Evolutionary conservation across 2,888 invertebrate species (phyloP), one percentile per base, ranked within the genome.

Genomic region (Capitulum mitella): DNA sequence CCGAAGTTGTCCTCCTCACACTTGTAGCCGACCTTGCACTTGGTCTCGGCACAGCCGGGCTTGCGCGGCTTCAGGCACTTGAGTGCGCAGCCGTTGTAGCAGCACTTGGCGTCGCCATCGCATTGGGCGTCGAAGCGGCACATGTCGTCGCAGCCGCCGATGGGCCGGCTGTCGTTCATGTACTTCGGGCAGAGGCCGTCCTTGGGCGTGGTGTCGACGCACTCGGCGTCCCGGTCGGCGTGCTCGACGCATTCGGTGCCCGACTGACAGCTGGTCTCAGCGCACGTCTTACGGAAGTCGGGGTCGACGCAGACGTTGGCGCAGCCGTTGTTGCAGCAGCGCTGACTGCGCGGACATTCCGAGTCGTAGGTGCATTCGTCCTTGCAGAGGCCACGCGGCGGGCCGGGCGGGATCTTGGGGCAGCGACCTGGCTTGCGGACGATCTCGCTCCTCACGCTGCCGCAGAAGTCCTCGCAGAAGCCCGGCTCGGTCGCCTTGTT

Each of bases 1-100:
- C 74, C 74, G 74, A 6, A 0, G 12, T 0, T 3, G n/a, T 74
- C 74, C n/a, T 43, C 40, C 26, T 74, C 10, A n/a, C 74, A 74
- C 74, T 74, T 74, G 74, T 26, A 74, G 22, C 74, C 74, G 3
- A 74, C 74, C 74, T 74, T 74, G 74, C 74, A 74, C 74, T 74
- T 74, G 74, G 43, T 74, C 43, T 37, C 43, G 43, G 37, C 74
- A 8, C 74, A 74, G 74, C 43, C 74, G 5, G 74, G 74, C 26
- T 43, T 37, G 37, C 74, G 37, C 16, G 40, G 37, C 40, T 43
- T 37, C 40, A 74, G 43, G 43, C 74, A 74, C 43, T 74, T 74
- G 40, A 43, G 10, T 1, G 40, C 74, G n/a, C 74, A 74, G 3
- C 74, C 74, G 74, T 74, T 74, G 74, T 40, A 40, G 74, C 74